These are phyloP conservation scores for Agraylea sexmaculata DNA, from an alignment of 1,140 invertebrate species.

Conservation along the genomic window DNA sequence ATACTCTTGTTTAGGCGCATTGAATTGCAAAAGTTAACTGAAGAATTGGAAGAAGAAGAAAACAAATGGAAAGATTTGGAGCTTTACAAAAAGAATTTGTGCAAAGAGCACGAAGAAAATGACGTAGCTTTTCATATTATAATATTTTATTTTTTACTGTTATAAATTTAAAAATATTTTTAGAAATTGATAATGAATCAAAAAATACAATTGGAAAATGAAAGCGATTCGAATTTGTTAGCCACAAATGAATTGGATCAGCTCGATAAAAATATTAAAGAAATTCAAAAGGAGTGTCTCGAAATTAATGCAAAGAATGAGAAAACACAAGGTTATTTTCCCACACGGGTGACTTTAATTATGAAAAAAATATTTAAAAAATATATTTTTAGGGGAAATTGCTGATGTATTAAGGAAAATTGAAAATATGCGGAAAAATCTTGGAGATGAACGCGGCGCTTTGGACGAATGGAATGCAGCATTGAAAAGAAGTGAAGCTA, in stretches of 20 bases:
- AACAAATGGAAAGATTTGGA: constrained; percentile 34
- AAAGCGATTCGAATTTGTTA: constrained; percentile 44
- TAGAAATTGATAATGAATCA: constrained; percentile 43
- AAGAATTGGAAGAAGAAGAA: constrained; percentile 27
- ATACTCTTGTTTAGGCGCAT: neutral
- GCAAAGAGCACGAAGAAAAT: constrained; percentile 43
- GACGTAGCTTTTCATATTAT: constrained; percentile 30
- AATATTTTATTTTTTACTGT: constrained; percentile 7
- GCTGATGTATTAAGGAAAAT: constrained; percentile 41
- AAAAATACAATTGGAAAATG: constrained; percentile 47
- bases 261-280: constrained; percentile 37
- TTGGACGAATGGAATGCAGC: constrained; percentile 50
- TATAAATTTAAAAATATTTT: constrained; percentile 13
- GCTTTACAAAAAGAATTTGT: constrained; percentile 40
- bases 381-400: constrained; percentile 30
- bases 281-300: constrained; percentile 38
- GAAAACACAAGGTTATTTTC: constrained; percentile 30
- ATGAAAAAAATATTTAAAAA: too few species aligned
- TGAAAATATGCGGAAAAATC: constrained; percentile 41
- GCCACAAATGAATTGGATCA: constrained; percentile 38
- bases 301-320: constrained; percentile 36
- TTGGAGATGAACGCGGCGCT: constrained; percentile 48
- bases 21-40: neutral
- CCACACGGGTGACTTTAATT: constrained; percentile 13
- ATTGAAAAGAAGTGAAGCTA: constrained; percentile 44